A percentile compares a stretch with the other conserved stretches of the same genome.
Conservation (phyloP, 2,888 invertebrate genomes). For the Orchesellides sinensis region DNA sequence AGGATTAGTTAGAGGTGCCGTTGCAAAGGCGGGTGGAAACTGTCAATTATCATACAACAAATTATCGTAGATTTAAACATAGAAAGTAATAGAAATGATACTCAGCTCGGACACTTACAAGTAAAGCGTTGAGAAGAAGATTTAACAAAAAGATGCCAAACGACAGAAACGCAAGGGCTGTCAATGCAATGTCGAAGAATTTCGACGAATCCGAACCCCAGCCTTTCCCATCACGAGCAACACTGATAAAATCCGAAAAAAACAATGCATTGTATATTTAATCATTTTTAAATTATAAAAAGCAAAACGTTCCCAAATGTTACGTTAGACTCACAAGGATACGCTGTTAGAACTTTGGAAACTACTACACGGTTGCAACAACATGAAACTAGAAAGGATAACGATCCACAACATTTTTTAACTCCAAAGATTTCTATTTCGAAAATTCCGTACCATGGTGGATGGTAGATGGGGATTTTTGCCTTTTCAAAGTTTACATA, state of each 20-base stretch:
- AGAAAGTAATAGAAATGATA: background rate
- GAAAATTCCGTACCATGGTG: constrained; percentile 42
- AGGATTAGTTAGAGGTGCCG: constrained; percentile 11
- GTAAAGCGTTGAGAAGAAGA: constrained; percentile 72
- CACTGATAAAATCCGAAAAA: constrained; percentile 23
- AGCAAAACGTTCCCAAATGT: background rate
- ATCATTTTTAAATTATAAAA: background rate
- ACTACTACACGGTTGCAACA: constrained; percentile 32
- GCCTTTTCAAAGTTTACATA: background rate
- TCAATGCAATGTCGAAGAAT: constrained; percentile 74
- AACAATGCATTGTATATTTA: too few relatives aligned
- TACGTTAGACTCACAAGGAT: constrained; percentile 28
- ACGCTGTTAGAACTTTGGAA: background rate
- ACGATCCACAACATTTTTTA: constrained; percentile 47
- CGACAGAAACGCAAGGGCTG: constrained; percentile 72
- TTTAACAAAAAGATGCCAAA: constrained; percentile 73
- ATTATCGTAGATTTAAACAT: too few relatives aligned
- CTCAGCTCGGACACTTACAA: constrained; percentile 56
- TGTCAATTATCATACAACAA: background rate
- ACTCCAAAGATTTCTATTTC: background rate
- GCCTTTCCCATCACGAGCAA: constrained; percentile 59
- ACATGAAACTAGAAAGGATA: constrained; percentile 1
- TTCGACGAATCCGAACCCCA: constrained; percentile 59
- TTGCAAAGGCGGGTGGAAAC: constrained; percentile 10
- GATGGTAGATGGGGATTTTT: constrained; percentile 1